Base-by-base conservation (phyloP, 1,140 invertebrate genomes). In the Neelides sp. region DNA sequence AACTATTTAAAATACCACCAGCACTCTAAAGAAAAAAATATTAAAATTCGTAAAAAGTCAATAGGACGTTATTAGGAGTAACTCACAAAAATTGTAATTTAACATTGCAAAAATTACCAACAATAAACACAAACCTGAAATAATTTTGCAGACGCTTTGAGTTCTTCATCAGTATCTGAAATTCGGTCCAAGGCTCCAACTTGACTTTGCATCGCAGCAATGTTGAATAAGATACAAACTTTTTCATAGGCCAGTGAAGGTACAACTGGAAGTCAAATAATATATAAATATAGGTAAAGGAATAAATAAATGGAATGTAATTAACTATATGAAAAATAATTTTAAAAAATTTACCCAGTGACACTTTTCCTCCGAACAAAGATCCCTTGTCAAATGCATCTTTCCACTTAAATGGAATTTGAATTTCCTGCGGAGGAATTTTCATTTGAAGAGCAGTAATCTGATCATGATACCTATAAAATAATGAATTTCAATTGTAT, bases 391-490 rank as follows among this genome's bases (percentile, higher is more conserved):
- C 91, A 71, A 99, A 98, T 2, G 95, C 94, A 82, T 98, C 93
- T 69, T 95, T 95, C 94, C 95, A 99, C 68, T 98, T 98, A 64
- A 99, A 99, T 24, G 89, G 82, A 62, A 93, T 85, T 65, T 89
- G 83, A 22, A 91, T 73, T 65, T 89, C 91, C 56, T 88, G 78
- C 2, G 89, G 76, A 13, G 93, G 89, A 57, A 98, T 82, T 72
- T 98, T 99, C 26, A 76, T 75, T 71, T 98, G 91, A 63, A 99
- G 72, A 3, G 85, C 80, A 55, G 77, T 78, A 12, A 99, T 71
- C 67, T 98, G 92, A 74, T 99, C 95, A 76, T 95, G 94, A 69
- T 98, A 98, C 61, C 93, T 94, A 67, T 17, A 73, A 71, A 52
- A 52, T 43, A 62, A 54, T 44, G 27, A 35, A 34, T 2, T 12